phyloP scores from a whole-genome alignment of 2,113 vertebrate genomes.

The Amblyopsis rosae region DNA sequence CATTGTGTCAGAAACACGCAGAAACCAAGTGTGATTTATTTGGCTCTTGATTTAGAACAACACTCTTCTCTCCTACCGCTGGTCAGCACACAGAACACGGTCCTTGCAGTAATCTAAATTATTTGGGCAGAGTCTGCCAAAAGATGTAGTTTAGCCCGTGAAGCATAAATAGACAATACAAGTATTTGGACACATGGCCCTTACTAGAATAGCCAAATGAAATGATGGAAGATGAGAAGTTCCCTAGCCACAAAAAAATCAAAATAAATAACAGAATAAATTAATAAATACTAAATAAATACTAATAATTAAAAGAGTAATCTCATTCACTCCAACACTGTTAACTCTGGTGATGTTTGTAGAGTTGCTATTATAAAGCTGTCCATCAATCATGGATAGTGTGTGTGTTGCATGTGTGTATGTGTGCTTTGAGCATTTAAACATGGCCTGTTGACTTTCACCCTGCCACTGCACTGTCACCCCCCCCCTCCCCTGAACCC shows the following conservation, averaged over 20 bases:
- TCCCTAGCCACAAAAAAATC: conserved; percentile 8
- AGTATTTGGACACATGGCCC: conserved; percentile 26
- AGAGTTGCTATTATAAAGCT: conserved; percentile 40
- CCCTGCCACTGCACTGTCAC: conserved; percentile 45
- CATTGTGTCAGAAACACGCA: conserved; percentile 66
- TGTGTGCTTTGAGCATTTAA: conserved; percentile 16
- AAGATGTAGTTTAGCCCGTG: conserved; percentile 31
- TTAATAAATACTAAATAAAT: background rate
- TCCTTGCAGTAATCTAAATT: conserved; percentile 52
- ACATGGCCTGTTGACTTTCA: conserved; percentile 37
- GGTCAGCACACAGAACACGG: conserved; percentile 31
- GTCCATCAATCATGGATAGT: conserved; percentile 41
- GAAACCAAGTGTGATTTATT: conserved; percentile 69
- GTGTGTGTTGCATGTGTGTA: conserved; percentile 7
- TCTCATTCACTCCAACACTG: too few relatives aligned
- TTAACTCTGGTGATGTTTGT: too few relatives aligned
- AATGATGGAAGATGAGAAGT: conserved; percentile 1
- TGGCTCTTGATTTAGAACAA: conserved; percentile 56
- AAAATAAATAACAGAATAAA: background rate
- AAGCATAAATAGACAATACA: conserved; percentile 51
- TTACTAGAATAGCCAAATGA: conserved; percentile 17
- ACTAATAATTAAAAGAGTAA: too few relatives aligned
- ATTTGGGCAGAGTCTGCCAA: conserved; percentile 52
- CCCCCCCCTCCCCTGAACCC: too few relatives aligned
- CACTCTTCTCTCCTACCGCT: conserved; percentile 33